phyloP scores from a whole-genome alignment of 1,140 invertebrate genomes.

The Drosophila bifasciata region DNA sequence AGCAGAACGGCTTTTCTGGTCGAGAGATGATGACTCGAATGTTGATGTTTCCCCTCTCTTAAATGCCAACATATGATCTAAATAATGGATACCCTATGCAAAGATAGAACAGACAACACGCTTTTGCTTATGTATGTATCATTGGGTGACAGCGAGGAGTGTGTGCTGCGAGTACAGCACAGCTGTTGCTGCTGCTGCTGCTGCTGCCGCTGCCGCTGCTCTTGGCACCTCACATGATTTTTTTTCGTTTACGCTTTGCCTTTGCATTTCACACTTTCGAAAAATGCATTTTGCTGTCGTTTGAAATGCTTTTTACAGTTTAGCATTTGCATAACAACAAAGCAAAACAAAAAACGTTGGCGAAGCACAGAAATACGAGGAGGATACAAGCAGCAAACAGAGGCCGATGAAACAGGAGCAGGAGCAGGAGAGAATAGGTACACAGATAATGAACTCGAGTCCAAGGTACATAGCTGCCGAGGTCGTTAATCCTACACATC shows the following conservation, averaged over 20 bases:
- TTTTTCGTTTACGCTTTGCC: slow-evolving; percentile 47
- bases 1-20: too few relatives aligned
- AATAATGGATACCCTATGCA: too few relatives aligned
- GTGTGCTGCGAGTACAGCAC: background rate
- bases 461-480: background rate
- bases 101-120: background rate
- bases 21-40: too few relatives aligned
- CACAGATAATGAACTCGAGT: background rate
- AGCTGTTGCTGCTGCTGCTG: slow-evolving; percentile 30
- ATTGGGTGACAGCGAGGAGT: background rate
- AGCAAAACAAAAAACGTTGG: slow-evolving; percentile 20
- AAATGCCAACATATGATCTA: too few relatives aligned
- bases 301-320: slow-evolving; percentile 39
- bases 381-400: slow-evolving; percentile 1
- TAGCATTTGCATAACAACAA: slow-evolving; percentile 58
- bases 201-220: slow-evolving; percentile 19
- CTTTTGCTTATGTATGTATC: slow-evolving; percentile 31
- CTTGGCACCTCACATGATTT: slow-evolving; percentile 67
- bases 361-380: background rate
- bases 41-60: too few relatives aligned
- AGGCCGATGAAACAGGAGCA: slow-evolving; percentile 5
- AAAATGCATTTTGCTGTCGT: slow-evolving; percentile 44
- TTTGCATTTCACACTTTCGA: slow-evolving; percentile 64
- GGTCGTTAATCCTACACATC: too few relatives aligned
- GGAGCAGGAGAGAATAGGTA: slow-evolving; percentile 3